Base-by-base conservation (phyloP, 2,888 invertebrate species). In the Beris morrisii region DNA sequence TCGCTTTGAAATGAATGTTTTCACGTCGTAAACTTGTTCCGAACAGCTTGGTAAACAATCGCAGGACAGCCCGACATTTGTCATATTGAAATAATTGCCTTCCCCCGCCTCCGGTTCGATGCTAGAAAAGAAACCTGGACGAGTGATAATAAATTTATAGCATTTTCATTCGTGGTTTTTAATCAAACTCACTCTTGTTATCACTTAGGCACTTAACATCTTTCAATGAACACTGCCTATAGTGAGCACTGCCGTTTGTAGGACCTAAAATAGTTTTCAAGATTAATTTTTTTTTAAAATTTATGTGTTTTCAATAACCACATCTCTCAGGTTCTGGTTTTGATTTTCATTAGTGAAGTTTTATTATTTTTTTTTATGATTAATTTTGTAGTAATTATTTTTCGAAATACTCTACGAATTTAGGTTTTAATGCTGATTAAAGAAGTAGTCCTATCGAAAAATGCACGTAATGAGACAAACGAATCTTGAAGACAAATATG, bases 1-100 rank as follows among this genome's bases (percentile, higher is more conserved):
- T 38, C 38, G 5, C 3, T 48, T 48, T 4, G 48, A 9, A 15
- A 3, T 12, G 48, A 48, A 15, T 4, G 64, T 66, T 54, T 69
- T 67, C 31, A 61, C 67, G 31, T 44, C 22, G 48, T 69, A 69
- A 30, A 61, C 59, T 15, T 67, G 64, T 53, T 69, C 71, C 28
- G 67, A 64, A 66, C 73, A 73, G 31, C 67, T 69, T 22, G 73
- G 73, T 28, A 70, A 64, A 53, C 73, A 73, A 6, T 71, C 66
- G 48, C 73, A 73, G 9, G 64, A 13, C 67, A 71, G 65, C 63
- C 70, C 69, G 63, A 56, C 53, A 43, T 48, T 43, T 63, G 67
- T 50, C 6, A 46, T 59, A 12, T 69, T 70, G 46, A 70, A 68
- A 45, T 54, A 28, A 38, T 57, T n/a, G 9, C 53, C n/a, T 38